phyloP scores from a whole-genome alignment of 2,113 vertebrate species.

The Vombatus ursinus region DNA sequence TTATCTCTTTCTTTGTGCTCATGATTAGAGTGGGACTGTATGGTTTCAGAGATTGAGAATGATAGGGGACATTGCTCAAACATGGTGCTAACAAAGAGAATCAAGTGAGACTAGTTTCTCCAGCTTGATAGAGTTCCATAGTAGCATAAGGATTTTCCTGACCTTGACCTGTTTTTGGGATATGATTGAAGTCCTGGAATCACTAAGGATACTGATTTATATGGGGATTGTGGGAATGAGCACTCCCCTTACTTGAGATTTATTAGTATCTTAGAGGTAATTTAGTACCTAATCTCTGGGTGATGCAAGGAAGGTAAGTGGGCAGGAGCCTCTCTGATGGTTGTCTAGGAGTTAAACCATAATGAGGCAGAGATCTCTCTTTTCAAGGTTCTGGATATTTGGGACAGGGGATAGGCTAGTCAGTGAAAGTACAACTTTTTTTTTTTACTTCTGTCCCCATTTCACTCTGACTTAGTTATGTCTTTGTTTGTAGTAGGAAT shows the following conservation, averaged over 20 bases:
- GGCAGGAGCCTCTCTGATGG: background rate
- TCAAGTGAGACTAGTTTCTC: too few species aligned
- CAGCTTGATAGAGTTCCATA: too few species aligned
- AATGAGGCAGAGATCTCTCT: background rate
- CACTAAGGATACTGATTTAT: background rate
- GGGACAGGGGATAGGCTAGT: too few species aligned
- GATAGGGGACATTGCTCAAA: background rate
- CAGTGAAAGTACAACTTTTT: background rate
- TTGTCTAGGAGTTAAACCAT: background rate
- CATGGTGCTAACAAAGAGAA: background rate
- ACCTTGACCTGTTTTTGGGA: too few species aligned
- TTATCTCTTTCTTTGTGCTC: background rate
- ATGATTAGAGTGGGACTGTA: background rate
- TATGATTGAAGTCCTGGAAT: too few species aligned
- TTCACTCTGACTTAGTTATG: background rate
- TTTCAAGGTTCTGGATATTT: background rate
- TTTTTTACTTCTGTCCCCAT: background rate
- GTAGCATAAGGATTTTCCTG: too few species aligned
- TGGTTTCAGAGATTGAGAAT: background rate
- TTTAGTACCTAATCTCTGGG: too few species aligned
- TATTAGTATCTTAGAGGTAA: too few species aligned
- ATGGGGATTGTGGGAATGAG: background rate
- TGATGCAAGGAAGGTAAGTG: too few species aligned
- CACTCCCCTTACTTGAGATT: background rate
- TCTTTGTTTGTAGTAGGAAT: background rate